phyloP scores from a whole-genome alignment of 2,888 invertebrate genomes.

The Euphydryas editha region DNA sequence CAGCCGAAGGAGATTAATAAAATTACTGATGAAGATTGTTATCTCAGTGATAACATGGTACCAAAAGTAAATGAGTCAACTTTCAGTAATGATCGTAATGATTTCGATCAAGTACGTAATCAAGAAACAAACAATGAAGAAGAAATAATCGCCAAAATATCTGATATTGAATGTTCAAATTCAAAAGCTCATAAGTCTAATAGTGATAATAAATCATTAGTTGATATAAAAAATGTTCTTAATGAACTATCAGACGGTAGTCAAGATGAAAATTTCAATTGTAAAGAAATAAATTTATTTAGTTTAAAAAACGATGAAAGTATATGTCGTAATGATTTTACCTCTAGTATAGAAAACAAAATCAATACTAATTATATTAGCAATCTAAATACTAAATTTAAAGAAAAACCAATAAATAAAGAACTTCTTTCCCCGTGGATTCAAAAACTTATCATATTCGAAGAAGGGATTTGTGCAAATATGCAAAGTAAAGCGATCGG shows the following conservation, averaged over 20 bases:
- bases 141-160: no score
- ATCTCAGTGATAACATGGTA: background rate
- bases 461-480: constrained; percentile 50
- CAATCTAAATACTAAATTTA: background rate
- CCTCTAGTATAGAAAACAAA: background rate
- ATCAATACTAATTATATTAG: background rate
- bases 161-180: background rate
- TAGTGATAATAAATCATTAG: background rate
- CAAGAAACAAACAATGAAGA: background rate
- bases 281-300: background rate
- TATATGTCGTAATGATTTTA: background rate
- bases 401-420: constrained; percentile 45
- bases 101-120: background rate
- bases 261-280: background rate
- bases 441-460: constrained; percentile 61
- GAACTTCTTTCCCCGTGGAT: constrained; percentile 66
- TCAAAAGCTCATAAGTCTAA: background rate
- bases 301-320: background rate
- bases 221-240: background rate
- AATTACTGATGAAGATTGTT: background rate
- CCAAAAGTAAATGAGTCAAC: background rate
- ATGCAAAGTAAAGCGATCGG: constrained; percentile 2
- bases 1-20: background rate
- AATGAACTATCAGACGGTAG: background rate
- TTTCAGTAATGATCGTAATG: background rate